Evolutionary conservation across 23 tunicate genomes (phyloP).

Genomic region (Styela plicata): DNA sequence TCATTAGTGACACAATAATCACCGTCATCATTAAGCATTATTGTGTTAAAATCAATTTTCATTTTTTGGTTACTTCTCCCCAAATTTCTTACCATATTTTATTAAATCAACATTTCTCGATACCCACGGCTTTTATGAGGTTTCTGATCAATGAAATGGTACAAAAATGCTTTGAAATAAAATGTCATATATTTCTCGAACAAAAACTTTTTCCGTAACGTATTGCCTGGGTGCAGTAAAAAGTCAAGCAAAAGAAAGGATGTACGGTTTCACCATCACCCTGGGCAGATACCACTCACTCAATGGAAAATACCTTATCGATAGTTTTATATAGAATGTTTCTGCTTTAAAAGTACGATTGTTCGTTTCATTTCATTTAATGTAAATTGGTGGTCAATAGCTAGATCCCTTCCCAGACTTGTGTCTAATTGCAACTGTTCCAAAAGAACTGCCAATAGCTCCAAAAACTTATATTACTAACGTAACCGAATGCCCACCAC

Average conservation of each 20-base stretch:
- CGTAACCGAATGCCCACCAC: no score
- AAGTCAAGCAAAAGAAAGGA: neutral
- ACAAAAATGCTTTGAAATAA: neutral
- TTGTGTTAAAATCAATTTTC: neutral
- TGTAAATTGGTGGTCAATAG: no score
- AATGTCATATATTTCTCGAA: neutral
- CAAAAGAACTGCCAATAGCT: no score
- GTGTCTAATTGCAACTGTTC: no score
- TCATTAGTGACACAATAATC: neutral
- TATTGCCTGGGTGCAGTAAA: neutral
- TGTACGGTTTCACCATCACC: no score
- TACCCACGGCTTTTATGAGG: neutral
- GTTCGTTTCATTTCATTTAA: no score
- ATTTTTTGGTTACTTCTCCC: neutral
- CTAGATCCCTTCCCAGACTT: no score
- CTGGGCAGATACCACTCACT: no score
- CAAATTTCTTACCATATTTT: constrained; percentile 19
- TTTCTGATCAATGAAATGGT: neutral
- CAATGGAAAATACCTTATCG: no score
- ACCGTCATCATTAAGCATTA: neutral
- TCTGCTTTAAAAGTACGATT: no score
- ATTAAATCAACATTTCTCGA: constrained; percentile 26
- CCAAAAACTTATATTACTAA: no score
- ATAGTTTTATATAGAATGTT: no score
- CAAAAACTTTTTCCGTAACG: neutral